Conservation (phyloP, 2,888 invertebrate species). For the Alviniconcha strummeri region DNA sequence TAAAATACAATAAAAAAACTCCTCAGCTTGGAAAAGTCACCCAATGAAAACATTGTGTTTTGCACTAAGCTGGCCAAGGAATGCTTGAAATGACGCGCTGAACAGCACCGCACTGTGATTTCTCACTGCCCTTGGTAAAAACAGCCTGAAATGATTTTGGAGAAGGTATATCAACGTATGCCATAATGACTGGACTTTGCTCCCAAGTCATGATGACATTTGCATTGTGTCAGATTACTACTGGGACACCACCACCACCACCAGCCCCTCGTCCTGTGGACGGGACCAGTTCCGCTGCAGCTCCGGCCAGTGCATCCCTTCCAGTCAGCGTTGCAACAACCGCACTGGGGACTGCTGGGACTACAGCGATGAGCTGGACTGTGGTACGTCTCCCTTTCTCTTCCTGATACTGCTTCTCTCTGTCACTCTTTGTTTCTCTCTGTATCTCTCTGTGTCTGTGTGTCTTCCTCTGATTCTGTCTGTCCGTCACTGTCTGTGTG, state of each 20-base stretch:
- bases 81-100: no score
- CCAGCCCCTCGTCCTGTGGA: not conserved
- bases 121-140: no score
- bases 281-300: conserved; percentile 76
- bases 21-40: no score
- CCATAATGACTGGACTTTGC: no score
- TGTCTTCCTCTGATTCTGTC: not conserved
- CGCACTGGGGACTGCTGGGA: conserved; percentile 75
- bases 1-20: no score
- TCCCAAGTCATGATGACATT: no score
- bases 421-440: not conserved
- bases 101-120: no score
- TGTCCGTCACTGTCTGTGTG: not conserved
- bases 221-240: not conserved
- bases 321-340: conserved; percentile 83
- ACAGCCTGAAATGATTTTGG: no score
- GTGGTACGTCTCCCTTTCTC: conserved; percentile 28
- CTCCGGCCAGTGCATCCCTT: conserved; percentile 79
- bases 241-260: conserved; percentile 2
- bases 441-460: not conserved
- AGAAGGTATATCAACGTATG: no score
- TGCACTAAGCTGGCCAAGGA: no score
- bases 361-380: conserved; percentile 45
- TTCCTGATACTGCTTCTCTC: not conserved
- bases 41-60: no score